Evolutionary conservation across 2,888 invertebrate species (phyloP), one percentile per base, ranked within the genome.

Genomic region (Heliconius cydno): DNA sequence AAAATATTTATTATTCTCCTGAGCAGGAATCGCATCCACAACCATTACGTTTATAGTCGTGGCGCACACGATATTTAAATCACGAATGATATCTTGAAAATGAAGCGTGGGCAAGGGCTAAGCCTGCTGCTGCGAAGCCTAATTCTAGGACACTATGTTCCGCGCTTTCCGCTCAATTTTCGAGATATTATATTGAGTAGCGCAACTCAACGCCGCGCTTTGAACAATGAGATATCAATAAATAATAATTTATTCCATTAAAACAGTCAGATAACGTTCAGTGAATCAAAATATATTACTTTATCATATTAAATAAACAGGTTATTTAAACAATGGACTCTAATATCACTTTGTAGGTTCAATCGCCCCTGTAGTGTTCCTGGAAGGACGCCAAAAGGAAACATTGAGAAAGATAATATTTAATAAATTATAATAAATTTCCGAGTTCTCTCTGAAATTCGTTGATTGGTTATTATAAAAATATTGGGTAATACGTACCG

Each of bases 381-480:
- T 72, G 57, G 72, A 57, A 72, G 72, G 34, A 72, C 72, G 57
- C 57, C 72, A 57, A 57, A 72, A 15, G 13, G 68, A 70, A 70
- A 41, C 25, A 70, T 70, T 70, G 68, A 70, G 41, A 41, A 57
- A 34, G 57, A 57, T 57, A 72, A 52, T 57, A 30, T 30, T 52
- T 13, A 52, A 57, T 22, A 72, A 52, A 57, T 30, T 30, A 52
- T 30, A 57, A 57, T 52, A 72, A 52, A 30, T 30, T 57, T 30
- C 0, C 28, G 10, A 28, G 10, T 1, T 34, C 30, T 15, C 10
- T 52, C 12, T 30, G 28, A 52, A 52, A 22, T 57, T 41, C 25
- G 6, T n/a, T 70, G 3, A 70, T 70, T 41, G 38, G 5, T 41
- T 41, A 41, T 70, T 41, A 70, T 68, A 41, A 15, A 25, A 38